Percentiles rank a stretch among this genome's conserved stretches.
Evolutionary conservation across 2,888 invertebrate species (phyloP).

Genomic region (Papilio elwesi): DNA sequence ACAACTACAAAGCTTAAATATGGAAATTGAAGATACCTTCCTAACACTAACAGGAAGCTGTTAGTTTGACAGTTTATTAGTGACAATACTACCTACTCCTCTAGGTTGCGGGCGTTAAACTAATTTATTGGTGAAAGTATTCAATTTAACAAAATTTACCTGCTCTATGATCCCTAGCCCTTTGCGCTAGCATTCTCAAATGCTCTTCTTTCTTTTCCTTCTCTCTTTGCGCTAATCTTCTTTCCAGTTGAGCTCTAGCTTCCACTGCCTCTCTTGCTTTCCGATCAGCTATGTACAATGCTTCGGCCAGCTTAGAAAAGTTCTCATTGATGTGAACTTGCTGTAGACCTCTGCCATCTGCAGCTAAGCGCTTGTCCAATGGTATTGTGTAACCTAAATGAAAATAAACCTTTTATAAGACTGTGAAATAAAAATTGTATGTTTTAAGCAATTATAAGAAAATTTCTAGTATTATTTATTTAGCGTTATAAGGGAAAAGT

Average conservation of each 20-base stretch:
- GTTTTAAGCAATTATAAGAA: too few relatives aligned
- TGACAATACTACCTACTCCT: too few relatives aligned
- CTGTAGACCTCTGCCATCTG: constrained; percentile 98
- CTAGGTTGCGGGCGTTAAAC: too few relatives aligned
- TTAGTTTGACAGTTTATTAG: too few relatives aligned
- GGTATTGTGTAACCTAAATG: constrained; percentile 96
- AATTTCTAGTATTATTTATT: too few relatives aligned
- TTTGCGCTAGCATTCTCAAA: constrained; percentile 95
- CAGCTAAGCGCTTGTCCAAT: constrained; percentile 98
- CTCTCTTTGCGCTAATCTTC: constrained; percentile 98
- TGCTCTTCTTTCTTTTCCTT: constrained; percentile 99
- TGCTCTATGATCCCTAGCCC: constrained; percentile 97
- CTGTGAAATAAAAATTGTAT: too few relatives aligned
- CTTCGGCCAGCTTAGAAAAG: constrained; percentile 98
- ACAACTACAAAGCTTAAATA: too few relatives aligned
- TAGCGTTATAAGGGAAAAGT: too few relatives aligned
- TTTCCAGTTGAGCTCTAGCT: constrained; percentile 96
- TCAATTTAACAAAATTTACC: constrained; percentile 82
- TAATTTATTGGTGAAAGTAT: too few relatives aligned
- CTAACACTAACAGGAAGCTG: too few relatives aligned
- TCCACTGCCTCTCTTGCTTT: constrained; percentile 99
- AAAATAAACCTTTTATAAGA: constrained; percentile 1
- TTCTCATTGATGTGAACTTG: constrained; percentile 99
- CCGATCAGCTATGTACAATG: constrained; percentile 97
- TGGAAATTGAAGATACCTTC: too few relatives aligned